phyloP scores from a whole-genome alignment of 1,140 invertebrate genomes.

The Limonius californicus region DNA sequence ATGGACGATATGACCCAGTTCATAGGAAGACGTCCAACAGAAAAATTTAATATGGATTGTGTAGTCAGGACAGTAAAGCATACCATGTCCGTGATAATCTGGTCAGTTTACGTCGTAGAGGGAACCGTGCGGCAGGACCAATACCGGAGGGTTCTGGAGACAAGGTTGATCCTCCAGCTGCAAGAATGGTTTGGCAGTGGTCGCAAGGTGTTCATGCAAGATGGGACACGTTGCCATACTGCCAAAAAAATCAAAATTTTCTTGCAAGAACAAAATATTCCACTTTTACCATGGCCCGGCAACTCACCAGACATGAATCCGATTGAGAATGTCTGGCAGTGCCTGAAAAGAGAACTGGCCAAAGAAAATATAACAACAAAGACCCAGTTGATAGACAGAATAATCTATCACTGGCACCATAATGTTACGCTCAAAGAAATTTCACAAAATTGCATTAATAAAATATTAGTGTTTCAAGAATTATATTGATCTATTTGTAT shows the following conservation, averaged over 20 bases:
- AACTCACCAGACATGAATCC: slow-evolving; percentile 26
- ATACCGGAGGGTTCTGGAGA: slow-evolving; percentile 25
- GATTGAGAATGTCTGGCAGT: slow-evolving; percentile 21
- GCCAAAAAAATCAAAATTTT: slow-evolving; percentile 30
- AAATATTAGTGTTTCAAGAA: background rate
- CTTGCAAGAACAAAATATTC: slow-evolving; percentile 13
- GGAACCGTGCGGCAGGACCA: slow-evolving; percentile 30
- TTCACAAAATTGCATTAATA: slow-evolving; percentile 6
- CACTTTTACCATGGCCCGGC: slow-evolving; percentile 22
- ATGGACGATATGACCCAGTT: slow-evolving; percentile 16
- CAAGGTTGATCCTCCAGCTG: slow-evolving; percentile 24
- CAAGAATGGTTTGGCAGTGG: slow-evolving; percentile 23
- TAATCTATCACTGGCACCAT: slow-evolving; percentile 9
- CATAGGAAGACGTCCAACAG: slow-evolving; percentile 3
- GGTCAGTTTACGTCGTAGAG: slow-evolving; percentile 29
- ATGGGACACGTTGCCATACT: slow-evolving; percentile 27
- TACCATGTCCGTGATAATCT: slow-evolving; percentile 26
- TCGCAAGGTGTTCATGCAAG: slow-evolving; percentile 12
- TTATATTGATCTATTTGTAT: background rate
- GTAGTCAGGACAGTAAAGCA: slow-evolving; percentile 24
- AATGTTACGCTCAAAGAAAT: slow-evolving; percentile 7
- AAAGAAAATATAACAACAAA: background rate
- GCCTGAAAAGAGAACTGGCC: background rate
- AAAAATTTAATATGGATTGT: slow-evolving; percentile 13
- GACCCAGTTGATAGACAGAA: background rate